Base-by-base conservation (phyloP, 1,140 invertebrate genomes). In the Drosophila sp. region DNA sequence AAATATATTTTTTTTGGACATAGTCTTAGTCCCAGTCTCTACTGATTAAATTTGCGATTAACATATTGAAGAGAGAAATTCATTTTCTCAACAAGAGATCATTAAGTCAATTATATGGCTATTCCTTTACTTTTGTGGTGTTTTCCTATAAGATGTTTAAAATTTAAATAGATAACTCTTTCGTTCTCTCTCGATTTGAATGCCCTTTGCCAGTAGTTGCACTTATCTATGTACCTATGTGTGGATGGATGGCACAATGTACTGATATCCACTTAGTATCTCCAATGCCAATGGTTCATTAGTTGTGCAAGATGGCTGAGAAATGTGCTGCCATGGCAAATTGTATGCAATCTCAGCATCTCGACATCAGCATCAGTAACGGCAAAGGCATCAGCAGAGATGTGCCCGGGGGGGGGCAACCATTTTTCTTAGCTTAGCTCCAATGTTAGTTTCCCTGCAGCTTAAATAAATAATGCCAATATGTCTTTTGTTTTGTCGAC, bases 381-480 rank as follows among this genome's bases (percentile, higher is more conserved):
- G 35, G 8, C 8, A 10, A 38, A 38, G 65, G 65, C 70, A 69
- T 47, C 44, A 47, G 44, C 44, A 17, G 8, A 7, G 44, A 23
- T 44, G n/a, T 44, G 60, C 71, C 72, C 66, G 55, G 33, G 66
- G 76, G 63, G 55, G 33, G 66, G 76, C 67, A 63, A 78, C 66
- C 67, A 82, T 82, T 65, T 81, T 74, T 79, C 70, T 60, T 70
- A 54, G 63, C 38, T 27, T 38, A 11, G 35, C 35, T 40, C 47
- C 60, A 50, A 23, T 56, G 44, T 56, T 62, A 17, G 35, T 8
- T 25, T 55, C 58, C 66, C 62, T 63, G 74, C 60, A 66, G 72
- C 79, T 79, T 87, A 71, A 87, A 87, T 87, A 87, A 87, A 87
- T 87, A 87, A 87, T 87, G 76, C 63, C 73, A 69, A 72, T 87